These are phyloP conservation scores for Phoxinus phoxinus DNA, from an alignment of 2,113 vertebrate genomes.

Conservation along the genomic window DNA sequence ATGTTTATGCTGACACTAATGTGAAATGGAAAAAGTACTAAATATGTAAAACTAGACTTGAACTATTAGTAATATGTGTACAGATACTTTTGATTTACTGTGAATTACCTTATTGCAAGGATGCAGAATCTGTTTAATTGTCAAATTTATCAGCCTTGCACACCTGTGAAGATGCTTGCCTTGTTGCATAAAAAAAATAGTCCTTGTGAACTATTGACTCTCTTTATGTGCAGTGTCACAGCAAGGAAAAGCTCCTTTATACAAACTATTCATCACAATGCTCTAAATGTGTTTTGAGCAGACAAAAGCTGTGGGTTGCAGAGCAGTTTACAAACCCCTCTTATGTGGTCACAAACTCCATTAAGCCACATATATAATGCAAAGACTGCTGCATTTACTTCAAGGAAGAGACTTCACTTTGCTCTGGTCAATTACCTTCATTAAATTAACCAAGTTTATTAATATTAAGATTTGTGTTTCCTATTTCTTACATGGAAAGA, in stretches of 20 bases:
- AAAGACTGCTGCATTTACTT: constrained; percentile 73
- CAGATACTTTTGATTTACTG: background rate
- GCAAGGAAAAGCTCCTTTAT: constrained; percentile 4
- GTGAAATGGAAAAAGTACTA: background rate
- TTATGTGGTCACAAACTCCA: constrained; percentile 72
- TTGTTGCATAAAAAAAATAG: background rate
- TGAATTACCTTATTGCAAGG: background rate
- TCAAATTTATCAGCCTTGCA: background rate
- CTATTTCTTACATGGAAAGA: constrained; percentile 31
- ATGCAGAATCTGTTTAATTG: background rate
- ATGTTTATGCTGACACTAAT: background rate
- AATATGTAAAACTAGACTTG: background rate
- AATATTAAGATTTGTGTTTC: constrained; percentile 48
- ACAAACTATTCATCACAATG: constrained; percentile 54
- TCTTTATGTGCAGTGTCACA: background rate
- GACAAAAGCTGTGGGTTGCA: constrained; percentile 52
- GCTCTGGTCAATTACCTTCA: constrained; percentile 58
- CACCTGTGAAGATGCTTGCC: background rate
- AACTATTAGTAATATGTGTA: background rate
- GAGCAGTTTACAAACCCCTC: constrained; percentile 62
- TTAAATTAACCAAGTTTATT: constrained; percentile 62
- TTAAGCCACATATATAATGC: constrained; percentile 85
- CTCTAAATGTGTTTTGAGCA: constrained; percentile 49
- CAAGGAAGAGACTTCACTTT: constrained; percentile 59
- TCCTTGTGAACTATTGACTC: background rate